Conservation (phyloP, 2,113 vertebrate genomes). For the Ptychochromis oligacanthus region DNA sequence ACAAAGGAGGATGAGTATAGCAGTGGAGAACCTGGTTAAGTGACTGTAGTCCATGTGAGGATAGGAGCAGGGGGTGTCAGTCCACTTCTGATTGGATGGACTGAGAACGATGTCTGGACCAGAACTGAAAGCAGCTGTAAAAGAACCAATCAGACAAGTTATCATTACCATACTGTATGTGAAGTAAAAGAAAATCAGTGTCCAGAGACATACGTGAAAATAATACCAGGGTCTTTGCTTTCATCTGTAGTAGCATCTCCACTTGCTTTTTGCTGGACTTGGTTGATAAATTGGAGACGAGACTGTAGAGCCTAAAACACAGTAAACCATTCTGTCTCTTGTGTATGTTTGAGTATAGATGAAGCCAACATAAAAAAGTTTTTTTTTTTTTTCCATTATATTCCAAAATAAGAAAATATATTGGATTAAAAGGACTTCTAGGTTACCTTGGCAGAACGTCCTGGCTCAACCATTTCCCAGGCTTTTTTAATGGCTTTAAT, state of each 20-base stretch:
- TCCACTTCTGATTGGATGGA: constrained; percentile 13
- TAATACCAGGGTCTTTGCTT: constrained; percentile 38
- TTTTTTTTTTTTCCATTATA: background rate
- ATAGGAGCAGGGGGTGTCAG: background rate
- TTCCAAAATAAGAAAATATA: background rate
- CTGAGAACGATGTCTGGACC: constrained; percentile 3
- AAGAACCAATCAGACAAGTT: background rate
- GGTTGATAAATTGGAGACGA: constrained; percentile 79
- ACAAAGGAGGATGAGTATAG: background rate
- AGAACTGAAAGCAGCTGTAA: constrained; percentile 31
- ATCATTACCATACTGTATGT: background rate
- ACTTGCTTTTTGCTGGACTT: constrained; percentile 35
- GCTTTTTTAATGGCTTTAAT: constrained; percentile 88
- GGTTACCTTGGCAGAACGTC: constrained; percentile 86
- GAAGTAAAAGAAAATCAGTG: background rate
- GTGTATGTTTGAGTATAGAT: background rate
- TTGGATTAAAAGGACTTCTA: background rate
- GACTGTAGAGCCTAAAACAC: constrained; percentile 81
- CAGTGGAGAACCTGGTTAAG: constrained; percentile 63
- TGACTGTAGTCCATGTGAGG: constrained; percentile 55
- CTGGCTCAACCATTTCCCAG: constrained; percentile 89
- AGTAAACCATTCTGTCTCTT: background rate
- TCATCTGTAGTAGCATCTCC: constrained; percentile 22
- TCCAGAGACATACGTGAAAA: background rate
- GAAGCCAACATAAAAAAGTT: background rate